Base-by-base conservation (phyloP, 2,113 vertebrate species). In the Myrmecophaga tridactyla region DNA sequence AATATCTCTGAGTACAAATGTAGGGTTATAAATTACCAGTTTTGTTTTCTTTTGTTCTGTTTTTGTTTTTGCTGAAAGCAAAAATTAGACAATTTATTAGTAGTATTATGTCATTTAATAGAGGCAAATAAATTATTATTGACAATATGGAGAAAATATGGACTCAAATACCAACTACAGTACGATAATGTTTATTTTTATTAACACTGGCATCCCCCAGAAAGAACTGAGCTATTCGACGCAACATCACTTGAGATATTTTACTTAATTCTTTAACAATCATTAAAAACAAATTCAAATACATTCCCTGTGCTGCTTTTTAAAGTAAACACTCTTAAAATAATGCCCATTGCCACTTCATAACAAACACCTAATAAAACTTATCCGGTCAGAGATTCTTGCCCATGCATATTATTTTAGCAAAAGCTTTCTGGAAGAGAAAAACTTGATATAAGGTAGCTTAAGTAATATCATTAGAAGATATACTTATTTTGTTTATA, bases 371-470 rank as follows among this genome's bases (percentile, higher is more conserved):
- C 39, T 11, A 20, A 65, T 92, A 94, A 92, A 97, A 21, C 85
- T 39, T 48, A 96, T 84, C 15, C 84, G 36, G 63, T 70, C 89
- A 95, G 90, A 97, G 80, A 97, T 73, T 81, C 77, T 86, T 41
- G 58, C 34, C 72, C 46, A 13, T 70, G 67, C 85, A 39, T 69
- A 97, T 62, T 78, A 90, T 86, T 80, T 92, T 94, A 94, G 58
- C 94, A 97, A 97, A 97, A 96, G 67, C 96, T 85, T 97, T 97
- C 73, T 51, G 67, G 87, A 95, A 63, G 48, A 94, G 56, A 10
- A 86, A 88, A 48, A 80, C 72, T 6, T 34, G 34, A 58, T 43
- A 76, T 41, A 80, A 91, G 65, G 21, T 70, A 77, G 48, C 83
- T 46, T 27, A 67, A 87, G 25, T 41, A 92, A 72, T 48, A 92